Percentiles rank a stretch among this genome's conserved stretches.
These are phyloP conservation scores for Formica selysi DNA, from an alignment of 1,140 invertebrate species.

Conservation along the genomic window DNA sequence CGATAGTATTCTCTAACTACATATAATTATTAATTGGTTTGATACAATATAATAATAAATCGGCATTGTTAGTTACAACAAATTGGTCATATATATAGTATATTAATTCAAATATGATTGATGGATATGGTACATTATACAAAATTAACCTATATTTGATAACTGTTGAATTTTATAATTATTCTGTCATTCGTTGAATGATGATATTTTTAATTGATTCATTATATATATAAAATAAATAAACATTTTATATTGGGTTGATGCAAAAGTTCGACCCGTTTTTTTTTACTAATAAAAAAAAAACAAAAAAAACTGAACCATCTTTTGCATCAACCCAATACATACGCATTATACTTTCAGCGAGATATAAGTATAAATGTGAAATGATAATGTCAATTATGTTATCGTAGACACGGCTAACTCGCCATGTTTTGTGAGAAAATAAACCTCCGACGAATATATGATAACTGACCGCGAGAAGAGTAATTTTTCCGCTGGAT, in stretches of 20 bases:
- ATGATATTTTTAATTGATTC: not conserved
- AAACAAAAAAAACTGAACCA: no score
- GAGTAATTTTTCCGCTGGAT: conserved; percentile 63
- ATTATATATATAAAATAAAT: not conserved
- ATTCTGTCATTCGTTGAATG: conserved; percentile 2
- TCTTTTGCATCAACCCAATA: no score
- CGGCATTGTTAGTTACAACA: not conserved
- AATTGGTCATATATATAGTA: not conserved
- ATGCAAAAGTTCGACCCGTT: no score
- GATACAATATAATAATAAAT: conserved; percentile 13
- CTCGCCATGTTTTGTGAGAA: conserved; percentile 16
- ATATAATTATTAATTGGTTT: not conserved
- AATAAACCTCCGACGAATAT: conserved; percentile 54
- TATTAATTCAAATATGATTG: conserved; percentile 6
- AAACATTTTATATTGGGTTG: conserved; percentile 8
- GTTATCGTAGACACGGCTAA: conserved; percentile 14
- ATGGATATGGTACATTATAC: not conserved
- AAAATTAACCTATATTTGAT: conserved; percentile 10
- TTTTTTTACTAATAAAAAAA: no score
- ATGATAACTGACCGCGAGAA: conserved; percentile 62
- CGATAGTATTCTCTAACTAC: not conserved
- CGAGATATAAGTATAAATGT: conserved; percentile 28
- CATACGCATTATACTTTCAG: not conserved
- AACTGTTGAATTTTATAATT: conserved; percentile 26
- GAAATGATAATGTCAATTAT: conserved; percentile 37